A percentile compares a stretch with the other conserved stretches of the same genome.
Evolutionary conservation across 2,797 vertebrate species (phyloP).

Genomic region (Sebastes oblongus): DNA sequence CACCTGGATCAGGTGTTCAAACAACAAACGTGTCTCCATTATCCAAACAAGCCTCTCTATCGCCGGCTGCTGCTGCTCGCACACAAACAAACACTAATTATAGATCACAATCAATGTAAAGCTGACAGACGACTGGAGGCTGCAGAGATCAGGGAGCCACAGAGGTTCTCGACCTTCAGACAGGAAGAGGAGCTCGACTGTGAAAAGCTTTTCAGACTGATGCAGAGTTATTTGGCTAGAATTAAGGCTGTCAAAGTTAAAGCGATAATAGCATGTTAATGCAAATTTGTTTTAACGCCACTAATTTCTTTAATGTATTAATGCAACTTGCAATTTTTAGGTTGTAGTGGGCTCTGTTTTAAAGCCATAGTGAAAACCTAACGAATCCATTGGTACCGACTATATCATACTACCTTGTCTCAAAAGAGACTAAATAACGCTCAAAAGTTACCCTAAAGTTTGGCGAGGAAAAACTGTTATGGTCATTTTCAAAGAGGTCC

Average conservation of each 20-base stretch:
- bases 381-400: no score
- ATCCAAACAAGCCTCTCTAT: conserved; percentile 26
- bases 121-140: conserved; percentile 17
- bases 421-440: no score
- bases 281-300: fast-evolving
- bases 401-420: no score
- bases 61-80: not conserved
- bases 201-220: not conserved
- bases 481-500: no score
- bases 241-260: no score
- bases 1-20: not conserved
- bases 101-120: conserved; percentile 37
- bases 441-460: no score
- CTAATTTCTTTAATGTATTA: no score
- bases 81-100: conserved; percentile 40
- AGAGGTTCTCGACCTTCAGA: conserved; percentile 8
- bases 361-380: no score
- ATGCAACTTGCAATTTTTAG: no score
- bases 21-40: not conserved
- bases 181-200: not conserved
- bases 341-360: no score
- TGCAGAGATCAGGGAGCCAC: not conserved
- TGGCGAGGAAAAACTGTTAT: fast-evolving
- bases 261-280: no score
- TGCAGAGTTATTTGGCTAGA: not conserved